Evolutionary conservation across 2,797 vertebrate species (phyloP).

Genomic region (Pelodytes ibericus): DNA sequence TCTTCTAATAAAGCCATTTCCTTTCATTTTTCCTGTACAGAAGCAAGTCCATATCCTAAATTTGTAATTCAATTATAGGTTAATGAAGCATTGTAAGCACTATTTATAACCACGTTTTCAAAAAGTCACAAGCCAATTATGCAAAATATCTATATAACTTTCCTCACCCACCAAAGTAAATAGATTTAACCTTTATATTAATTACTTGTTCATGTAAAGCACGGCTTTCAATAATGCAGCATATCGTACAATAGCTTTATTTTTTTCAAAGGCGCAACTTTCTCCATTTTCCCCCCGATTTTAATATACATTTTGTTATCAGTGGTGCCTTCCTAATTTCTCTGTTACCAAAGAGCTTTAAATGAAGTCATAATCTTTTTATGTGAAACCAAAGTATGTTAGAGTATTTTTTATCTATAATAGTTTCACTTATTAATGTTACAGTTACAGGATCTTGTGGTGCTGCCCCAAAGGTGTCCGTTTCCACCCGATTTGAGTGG

Average conservation of each 20-base stretch:
- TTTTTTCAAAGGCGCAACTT: constrained; percentile 37
- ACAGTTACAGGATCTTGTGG: too few species aligned
- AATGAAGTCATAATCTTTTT: too few species aligned
- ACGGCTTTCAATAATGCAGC: constrained; percentile 46
- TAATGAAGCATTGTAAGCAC: constrained; percentile 54
- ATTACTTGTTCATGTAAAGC: constrained; percentile 45
- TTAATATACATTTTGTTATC: not conserved
- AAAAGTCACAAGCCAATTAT: constrained; percentile 56
- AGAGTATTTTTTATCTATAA: too few species aligned
- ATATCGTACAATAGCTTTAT: constrained; percentile 45
- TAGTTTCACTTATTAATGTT: too few species aligned
- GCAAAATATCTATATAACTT: constrained; percentile 50
- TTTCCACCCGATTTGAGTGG: too few species aligned
- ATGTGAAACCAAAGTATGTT: too few species aligned
- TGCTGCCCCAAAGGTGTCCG: too few species aligned
- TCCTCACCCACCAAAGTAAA: constrained; percentile 51
- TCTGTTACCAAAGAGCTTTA: too few species aligned
- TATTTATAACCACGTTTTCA: constrained; percentile 52
- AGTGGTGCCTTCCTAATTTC: too few species aligned
- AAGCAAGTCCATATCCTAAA: constrained; percentile 36
- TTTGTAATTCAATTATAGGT: constrained; percentile 53
- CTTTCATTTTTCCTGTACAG: constrained; percentile 18
- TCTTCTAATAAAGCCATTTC: constrained; percentile 39
- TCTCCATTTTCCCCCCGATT: constrained; percentile 25
- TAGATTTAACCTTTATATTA: constrained; percentile 57